phyloP scores from a whole-genome alignment of 2,888 invertebrate genomes.

The Yponomeuta malinellus region DNA sequence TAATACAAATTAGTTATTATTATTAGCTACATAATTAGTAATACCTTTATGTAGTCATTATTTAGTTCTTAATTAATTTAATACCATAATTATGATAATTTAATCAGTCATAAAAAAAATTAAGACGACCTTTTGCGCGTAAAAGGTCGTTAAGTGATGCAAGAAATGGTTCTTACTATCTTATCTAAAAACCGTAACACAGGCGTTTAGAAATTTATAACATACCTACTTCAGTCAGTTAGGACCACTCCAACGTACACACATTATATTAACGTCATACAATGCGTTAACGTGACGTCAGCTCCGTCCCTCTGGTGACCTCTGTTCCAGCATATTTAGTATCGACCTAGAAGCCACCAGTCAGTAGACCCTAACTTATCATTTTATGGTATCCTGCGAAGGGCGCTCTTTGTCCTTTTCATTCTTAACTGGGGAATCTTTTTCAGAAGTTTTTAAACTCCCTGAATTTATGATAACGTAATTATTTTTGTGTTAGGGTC shows the following conservation, averaged over 20 bases:
- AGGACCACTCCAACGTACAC: neutral
- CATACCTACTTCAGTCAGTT: neutral
- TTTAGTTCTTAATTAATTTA: no score
- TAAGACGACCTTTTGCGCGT: no score
- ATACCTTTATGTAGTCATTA: no score
- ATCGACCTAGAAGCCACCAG: neutral
- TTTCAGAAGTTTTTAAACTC: neutral
- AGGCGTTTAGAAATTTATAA: neutral
- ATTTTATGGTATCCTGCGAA: neutral
- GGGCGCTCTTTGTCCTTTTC: neutral
- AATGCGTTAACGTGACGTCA: neutral
- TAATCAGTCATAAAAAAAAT: no score
- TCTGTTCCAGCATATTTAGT: neutral
- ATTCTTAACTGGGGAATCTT: neutral
- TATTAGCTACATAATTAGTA: no score
- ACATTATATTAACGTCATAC: neutral
- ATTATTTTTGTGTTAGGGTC: neutral
- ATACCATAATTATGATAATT: no score
- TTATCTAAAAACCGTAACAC: no score
- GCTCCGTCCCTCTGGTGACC: neutral
- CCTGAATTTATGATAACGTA: neutral
- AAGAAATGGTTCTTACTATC: no score
- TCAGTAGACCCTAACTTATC: neutral
- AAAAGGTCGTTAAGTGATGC: no score
- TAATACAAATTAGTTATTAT: no score